A percentile compares a stretch with the other conserved stretches of the same genome.
Conservation (phyloP, 1,140 invertebrate species). For the Philotrypesis tridentata region DNA sequence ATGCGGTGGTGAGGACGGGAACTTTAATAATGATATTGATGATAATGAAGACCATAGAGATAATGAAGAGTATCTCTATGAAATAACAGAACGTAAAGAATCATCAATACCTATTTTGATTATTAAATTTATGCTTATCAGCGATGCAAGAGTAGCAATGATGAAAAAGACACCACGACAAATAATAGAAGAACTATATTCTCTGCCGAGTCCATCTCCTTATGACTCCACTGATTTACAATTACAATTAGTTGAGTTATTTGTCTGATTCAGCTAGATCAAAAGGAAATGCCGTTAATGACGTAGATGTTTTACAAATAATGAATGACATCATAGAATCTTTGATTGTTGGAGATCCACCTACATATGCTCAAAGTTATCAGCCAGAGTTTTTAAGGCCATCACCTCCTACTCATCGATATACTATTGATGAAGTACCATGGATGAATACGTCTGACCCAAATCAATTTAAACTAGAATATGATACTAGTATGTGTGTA, state of each 20-base stretch:
- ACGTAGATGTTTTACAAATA: conserved; percentile 60
- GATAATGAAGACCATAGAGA: no score
- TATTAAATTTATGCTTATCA: no score
- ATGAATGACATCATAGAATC: conserved; percentile 66
- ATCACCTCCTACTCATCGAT: conserved; percentile 85
- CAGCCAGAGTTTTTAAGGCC: conserved; percentile 86
- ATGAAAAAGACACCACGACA: conserved; percentile 87
- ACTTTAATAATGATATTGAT: no score
- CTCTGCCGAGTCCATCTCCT: conserved; percentile 69
- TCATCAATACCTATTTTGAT: no score
- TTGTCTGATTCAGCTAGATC: conserved; percentile 73
- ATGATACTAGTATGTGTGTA: conserved; percentile 89
- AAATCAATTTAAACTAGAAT: conserved; percentile 80
- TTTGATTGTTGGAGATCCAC: conserved; percentile 68
- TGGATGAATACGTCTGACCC: conserved; percentile 90
- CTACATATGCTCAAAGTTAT: conserved; percentile 76
- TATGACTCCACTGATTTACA: conserved; percentile 80
- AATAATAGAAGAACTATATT: conserved; percentile 78
- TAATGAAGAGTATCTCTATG: no score
- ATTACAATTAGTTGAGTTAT: conserved; percentile 81
- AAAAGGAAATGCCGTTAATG: conserved; percentile 55
- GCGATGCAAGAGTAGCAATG: no score
- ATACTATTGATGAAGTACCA: conserved; percentile 82
- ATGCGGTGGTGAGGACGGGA: no score
- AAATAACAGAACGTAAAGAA: no score